A percentile compares a stretch with the other conserved stretches of the same genome.
phyloP scores from a whole-genome alignment of 64 coral and sea anemone species.

The Astreopora myriophthalma region DNA sequence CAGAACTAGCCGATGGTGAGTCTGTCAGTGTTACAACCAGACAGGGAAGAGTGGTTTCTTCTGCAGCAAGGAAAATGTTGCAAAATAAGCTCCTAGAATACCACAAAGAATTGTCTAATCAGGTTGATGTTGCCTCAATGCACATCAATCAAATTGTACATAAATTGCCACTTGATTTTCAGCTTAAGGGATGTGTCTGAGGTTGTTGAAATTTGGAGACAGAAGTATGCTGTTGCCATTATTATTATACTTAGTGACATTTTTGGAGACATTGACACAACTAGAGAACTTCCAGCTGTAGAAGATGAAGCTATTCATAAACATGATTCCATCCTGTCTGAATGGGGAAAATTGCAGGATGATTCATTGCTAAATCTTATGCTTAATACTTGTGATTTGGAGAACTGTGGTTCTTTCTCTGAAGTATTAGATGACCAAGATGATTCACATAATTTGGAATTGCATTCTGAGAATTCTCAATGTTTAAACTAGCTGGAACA shows the following conservation, averaged over 20 bases:
- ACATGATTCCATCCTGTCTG: not conserved
- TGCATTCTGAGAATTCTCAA: no score
- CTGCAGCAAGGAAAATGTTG: not conserved
- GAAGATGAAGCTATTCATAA: not conserved
- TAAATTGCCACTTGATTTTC: slow-evolving; percentile 33
- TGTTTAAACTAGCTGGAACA: no score
- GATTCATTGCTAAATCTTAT: not conserved
- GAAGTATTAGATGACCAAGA: no score
- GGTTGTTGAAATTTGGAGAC: slow-evolving; percentile 37
- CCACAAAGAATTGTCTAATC: slow-evolving; percentile 14
- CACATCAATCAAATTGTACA: slow-evolving; percentile 51
- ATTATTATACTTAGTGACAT: slow-evolving; percentile 21
- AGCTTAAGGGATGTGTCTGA: not conserved
- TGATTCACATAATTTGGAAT: no score
- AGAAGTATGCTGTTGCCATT: slow-evolving; percentile 38
- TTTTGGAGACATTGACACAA: slow-evolving; percentile 34
- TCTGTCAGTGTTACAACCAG: not conserved
- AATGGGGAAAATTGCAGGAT: slow-evolving; percentile 27
- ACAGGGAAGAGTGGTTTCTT: not conserved
- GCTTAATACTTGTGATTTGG: slow-evolving; percentile 30
- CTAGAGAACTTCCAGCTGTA: not conserved
- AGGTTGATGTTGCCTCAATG: slow-evolving; percentile 18
- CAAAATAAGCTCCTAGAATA: slow-evolving; percentile 33
- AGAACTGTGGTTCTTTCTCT: not conserved
- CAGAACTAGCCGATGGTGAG: not conserved